Evolutionary conservation across 1,140 invertebrate genomes (phyloP), one percentile per base, ranked within the genome.

Genomic region (Ridgeia piscesae): DNA sequence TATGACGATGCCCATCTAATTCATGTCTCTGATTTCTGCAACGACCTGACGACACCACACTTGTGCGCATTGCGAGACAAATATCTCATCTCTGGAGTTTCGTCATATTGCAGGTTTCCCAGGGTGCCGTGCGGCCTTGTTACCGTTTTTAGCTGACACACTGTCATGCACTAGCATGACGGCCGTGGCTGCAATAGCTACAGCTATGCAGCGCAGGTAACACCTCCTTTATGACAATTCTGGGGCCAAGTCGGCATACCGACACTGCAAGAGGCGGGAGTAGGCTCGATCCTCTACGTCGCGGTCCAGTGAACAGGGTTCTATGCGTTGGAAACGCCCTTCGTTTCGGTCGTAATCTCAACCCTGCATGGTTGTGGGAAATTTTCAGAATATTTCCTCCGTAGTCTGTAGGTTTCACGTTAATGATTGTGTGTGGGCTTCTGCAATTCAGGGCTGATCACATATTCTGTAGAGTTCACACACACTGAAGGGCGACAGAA

Each of bases 131-230:
- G 58, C 58, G 58, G 58, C 58, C 58, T 77, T 77, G 58, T 77
- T 77, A 77, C 58, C 58, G 58, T 77, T 77, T 77, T 77, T 77
- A 77, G 58, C 58, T 77, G 58, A 77, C 58, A 77, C 58, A 77
- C 58, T 77, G 58, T 77, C 58, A 77, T 77, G 58, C 58, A 77
- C 58, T 77, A 21, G 58, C 58, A 77, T 77, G 58, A 77, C 58
- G 58, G 58, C 58, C 58, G 58, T 77, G 58, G 58, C 58, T 77
- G 58, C 58, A 77, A 77, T 77, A 77, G 58, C 58, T 77, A 77
- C 58, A 77, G 58, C 58, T 77, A 77, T 77, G 58, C 58, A 77
- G 58, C 58, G 17, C 58, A 77, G 58, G 58, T 77, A 77, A 77
- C 58, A 77, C 27, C 58, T 77, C 58, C 58, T 77, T 77, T 77